phyloP scores from a whole-genome alignment of 2,797 vertebrate species.

The Cetoscarus ocellatus region DNA sequence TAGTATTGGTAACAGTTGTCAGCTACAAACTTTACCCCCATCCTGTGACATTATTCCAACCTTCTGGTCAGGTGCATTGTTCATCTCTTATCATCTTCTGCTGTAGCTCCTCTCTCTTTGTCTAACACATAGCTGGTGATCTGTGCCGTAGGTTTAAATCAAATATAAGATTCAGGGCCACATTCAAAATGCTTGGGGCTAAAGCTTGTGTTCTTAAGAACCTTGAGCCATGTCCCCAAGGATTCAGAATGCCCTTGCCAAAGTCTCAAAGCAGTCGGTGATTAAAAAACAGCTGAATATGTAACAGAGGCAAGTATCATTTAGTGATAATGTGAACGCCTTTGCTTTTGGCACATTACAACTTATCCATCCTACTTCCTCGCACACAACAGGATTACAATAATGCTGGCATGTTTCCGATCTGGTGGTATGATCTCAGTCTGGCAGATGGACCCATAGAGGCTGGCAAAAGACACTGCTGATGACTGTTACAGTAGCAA shows the following conservation, averaged over 20 bases:
- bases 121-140: not conserved
- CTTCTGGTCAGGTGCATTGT: no score
- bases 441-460: slow-evolving; percentile 68
- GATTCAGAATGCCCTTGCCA: no score
- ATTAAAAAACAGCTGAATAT: no score
- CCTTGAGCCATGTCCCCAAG: not conserved
- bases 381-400: slow-evolving; percentile 40
- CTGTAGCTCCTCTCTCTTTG: no score
- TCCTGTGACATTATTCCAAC: not conserved
- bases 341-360: slow-evolving; percentile 10
- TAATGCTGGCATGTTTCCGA: slow-evolving; percentile 38
- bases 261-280: no score
- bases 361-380: slow-evolving; percentile 31
- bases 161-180: not conserved
- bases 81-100: no score
- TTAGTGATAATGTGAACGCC: not conserved
- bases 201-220: not conserved
- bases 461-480: slow-evolving; percentile 36
- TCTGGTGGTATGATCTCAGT: slow-evolving; percentile 52
- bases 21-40: not conserved
- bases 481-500: slow-evolving; percentile 52
- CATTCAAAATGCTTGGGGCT: not conserved
- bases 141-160: not conserved
- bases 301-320: not conserved
- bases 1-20: not conserved